Conservation (phyloP, 2,888 invertebrate genomes). For the Sphaerophoria rueppellii region DNA sequence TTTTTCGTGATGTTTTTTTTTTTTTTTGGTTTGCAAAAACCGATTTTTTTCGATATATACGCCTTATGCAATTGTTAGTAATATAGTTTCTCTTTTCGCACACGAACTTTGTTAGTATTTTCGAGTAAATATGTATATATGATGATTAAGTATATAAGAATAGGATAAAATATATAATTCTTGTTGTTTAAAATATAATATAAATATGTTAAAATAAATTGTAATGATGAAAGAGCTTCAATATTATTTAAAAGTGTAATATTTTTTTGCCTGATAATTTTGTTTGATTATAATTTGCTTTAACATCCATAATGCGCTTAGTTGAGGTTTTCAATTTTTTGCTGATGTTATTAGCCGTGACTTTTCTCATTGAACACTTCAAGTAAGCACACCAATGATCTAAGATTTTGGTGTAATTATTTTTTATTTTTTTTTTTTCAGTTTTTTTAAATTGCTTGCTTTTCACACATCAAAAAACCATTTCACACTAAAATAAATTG, state of each 20-base stretch:
- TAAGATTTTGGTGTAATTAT: background rate
- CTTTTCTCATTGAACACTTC: conserved; percentile 6
- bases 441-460: conserved; percentile 68
- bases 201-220: no score
- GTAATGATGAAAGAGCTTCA: no score
- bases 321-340: background rate
- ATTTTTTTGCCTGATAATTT: no score
- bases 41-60: conserved; percentile 61
- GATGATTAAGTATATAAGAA: background rate
- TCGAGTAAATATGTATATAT: conserved; percentile 13
- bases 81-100: conserved; percentile 46
- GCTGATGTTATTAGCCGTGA: background rate
- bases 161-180: conserved; percentile 10
- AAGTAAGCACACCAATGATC: background rate
- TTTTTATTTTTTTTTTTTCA: conserved; percentile 42
- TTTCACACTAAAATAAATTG: conserved; percentile 48
- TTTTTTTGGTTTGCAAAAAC: conserved; percentile 62
- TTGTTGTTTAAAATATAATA: no score
- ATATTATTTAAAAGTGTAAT: no score
- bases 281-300: no score
- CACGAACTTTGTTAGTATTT: conserved; percentile 34
- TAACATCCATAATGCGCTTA: no score
- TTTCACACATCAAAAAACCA: conserved; percentile 59
- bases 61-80: conserved; percentile 73
- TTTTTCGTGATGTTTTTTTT: conserved; percentile 1